Base-by-base conservation (phyloP, 2,888 invertebrate species). In the Meteorus colon region DNA sequence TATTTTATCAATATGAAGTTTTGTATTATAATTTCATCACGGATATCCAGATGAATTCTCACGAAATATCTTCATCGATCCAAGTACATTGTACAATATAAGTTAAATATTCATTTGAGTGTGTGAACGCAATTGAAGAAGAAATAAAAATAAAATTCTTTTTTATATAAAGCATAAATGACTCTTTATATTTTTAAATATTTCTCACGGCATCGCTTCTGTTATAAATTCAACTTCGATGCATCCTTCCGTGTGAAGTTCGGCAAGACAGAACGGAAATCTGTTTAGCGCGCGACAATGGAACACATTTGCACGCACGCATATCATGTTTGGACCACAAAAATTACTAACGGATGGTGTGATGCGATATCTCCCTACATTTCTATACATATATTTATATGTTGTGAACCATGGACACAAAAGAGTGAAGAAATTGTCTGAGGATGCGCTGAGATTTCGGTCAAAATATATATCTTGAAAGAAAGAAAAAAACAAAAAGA, bases 201-300 rank as follows among this genome's bases (percentile, higher is more conserved):
- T 24, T 73, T 73, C 41, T 66, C 73, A 65, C 73, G 65, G n/a
- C 59, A 34, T 51, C 41, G 2, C 41, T 8, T 12, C 4, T 78
- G 74, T 75, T 76, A 74, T 69, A 73, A 75, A 71, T 74, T 80
- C 76, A 80, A 77, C 76, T 79, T 80, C 76, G 65, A 71, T 75
- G 75, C 78, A 79, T 79, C 76, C 78, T 77, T 55, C 55, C 55
- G 55, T 55, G 55, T 55, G 55, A 55, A 62, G 31, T 76, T 76
- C 70, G 77, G 48, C 72, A 73, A 78, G 48, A 55, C 55, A 55
- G 78, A 80, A 67, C 81, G 82, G 82, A 84, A 83, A 82, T 82
- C 83, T 82, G 82, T 83, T 85, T 85, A 84, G 81, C 81, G 77
- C 73, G 45, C 45, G 65, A 76, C 78, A 73, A 76, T 75, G 60